Evolutionary conservation across 1,140 invertebrate genomes (phyloP).

Genomic region (Heliconius nattereri): DNA sequence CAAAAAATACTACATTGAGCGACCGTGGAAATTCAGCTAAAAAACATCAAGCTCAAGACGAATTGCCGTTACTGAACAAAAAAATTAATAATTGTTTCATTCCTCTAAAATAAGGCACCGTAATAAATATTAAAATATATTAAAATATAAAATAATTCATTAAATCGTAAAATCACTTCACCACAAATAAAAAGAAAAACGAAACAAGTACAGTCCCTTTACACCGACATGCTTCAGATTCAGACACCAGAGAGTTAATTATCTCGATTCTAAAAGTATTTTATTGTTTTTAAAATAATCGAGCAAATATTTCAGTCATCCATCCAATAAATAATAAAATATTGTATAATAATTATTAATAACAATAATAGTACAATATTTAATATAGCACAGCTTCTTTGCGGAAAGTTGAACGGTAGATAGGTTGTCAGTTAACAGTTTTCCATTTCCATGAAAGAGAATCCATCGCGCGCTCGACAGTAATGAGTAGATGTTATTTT

Average conservation of each 20-base stretch:
- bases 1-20: conserved; percentile 7
- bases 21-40: neutral
- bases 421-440: neutral
- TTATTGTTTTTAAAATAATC: too few species aligned
- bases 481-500: conserved; percentile 12
- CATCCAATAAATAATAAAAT: too few species aligned
- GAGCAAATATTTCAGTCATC: too few species aligned
- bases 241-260: too few species aligned
- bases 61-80: neutral
- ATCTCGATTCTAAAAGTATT: too few species aligned
- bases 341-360: too few species aligned
- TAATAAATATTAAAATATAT: too few species aligned
- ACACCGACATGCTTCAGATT: neutral
- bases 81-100: neutral
- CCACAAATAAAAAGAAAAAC: neutral
- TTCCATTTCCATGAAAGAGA: neutral
- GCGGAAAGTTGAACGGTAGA: neutral
- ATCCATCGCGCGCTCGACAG: conserved; percentile 2
- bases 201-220: neutral
- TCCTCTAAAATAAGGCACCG: neutral
- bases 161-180: conserved; percentile 6
- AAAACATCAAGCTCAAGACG: neutral
- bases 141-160: too few species aligned
- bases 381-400: too few species aligned
- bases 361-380: too few species aligned